phyloP scores from a whole-genome alignment of 2,888 invertebrate genomes.

The Caenorhabditis auriculariae region DNA sequence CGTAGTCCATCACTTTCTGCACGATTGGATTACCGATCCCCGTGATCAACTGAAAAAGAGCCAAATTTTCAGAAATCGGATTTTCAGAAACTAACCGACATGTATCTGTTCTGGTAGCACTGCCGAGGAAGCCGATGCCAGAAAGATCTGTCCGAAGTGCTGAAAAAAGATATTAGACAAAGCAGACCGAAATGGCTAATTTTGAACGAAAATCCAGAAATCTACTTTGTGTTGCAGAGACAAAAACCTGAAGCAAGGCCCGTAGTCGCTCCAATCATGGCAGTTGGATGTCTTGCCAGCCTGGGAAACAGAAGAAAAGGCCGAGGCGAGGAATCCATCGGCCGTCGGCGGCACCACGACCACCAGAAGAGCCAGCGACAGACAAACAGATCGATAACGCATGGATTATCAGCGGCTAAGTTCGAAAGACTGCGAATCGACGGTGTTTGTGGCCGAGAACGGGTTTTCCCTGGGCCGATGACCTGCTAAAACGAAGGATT shows the following conservation, averaged over 20 bases:
- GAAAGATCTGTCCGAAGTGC: slow-evolving; percentile 54
- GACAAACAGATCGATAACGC: too few relatives aligned
- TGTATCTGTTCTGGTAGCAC: slow-evolving; percentile 55
- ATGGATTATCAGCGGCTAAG: too few relatives aligned
- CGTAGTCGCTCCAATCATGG: slow-evolving; percentile 56
- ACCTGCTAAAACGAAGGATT: too few relatives aligned
- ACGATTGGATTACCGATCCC: slow-evolving; percentile 57
- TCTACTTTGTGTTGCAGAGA: too few relatives aligned
- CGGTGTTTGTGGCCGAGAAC: too few relatives aligned
- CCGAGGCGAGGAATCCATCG: slow-evolving; percentile 52
- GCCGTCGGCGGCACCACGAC: slow-evolving; percentile 19
- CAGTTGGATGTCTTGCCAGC: slow-evolving; percentile 50
- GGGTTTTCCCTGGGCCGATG: too few relatives aligned
- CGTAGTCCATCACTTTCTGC: slow-evolving; percentile 57
- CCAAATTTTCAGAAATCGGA: not conserved
- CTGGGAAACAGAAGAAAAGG: slow-evolving; percentile 54
- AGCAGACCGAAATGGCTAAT: not conserved
- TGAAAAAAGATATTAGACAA: slow-evolving; percentile 28
- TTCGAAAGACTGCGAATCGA: too few relatives aligned
- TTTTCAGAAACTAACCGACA: slow-evolving; percentile 40
- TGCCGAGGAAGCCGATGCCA: slow-evolving; percentile 50
- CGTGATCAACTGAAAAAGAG: slow-evolving; percentile 44
- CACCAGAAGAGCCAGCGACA: too few relatives aligned
- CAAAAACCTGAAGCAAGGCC: slow-evolving; percentile 51
- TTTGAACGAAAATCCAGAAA: not conserved